These are phyloP conservation scores for Cherax quadricarinatus DNA, from an alignment of 1,140 invertebrate genomes.

Conservation along the genomic window DNA sequence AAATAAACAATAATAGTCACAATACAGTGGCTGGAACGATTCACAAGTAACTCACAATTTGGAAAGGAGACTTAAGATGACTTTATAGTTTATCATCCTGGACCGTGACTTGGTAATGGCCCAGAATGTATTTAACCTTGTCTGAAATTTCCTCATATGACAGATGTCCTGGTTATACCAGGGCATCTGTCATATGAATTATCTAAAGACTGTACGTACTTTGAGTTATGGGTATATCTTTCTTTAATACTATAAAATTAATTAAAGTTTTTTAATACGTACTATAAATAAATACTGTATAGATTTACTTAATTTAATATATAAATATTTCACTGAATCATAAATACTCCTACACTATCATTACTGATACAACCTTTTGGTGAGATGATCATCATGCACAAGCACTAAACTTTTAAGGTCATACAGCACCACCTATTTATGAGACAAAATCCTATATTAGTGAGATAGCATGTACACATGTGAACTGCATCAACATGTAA, in stretches of 20 bases:
- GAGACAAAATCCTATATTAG: neutral
- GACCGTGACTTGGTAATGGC: no score
- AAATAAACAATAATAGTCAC: no score
- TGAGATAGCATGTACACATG: neutral
- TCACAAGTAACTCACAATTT: no score
- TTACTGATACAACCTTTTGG: neutral
- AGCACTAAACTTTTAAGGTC: no score
- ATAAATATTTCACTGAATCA: neutral
- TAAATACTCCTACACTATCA: neutral
- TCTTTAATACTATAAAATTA: neutral
- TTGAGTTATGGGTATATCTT: neutral
- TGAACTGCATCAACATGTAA: neutral
- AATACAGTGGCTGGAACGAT: no score
- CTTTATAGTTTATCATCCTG: no score
- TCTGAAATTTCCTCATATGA: no score
- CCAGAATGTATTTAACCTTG: no score
- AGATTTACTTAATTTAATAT: neutral
- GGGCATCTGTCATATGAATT: neutral
- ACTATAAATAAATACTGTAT: neutral
- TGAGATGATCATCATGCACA: no score
- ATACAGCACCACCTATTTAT: neutral
- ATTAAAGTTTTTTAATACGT: neutral
- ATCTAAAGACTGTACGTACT: neutral
- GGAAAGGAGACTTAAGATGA: no score
- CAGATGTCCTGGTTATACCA: neutral